Conservation (phyloP, 2,888 invertebrate species). For the Scaptomyza tumidula region DNA sequence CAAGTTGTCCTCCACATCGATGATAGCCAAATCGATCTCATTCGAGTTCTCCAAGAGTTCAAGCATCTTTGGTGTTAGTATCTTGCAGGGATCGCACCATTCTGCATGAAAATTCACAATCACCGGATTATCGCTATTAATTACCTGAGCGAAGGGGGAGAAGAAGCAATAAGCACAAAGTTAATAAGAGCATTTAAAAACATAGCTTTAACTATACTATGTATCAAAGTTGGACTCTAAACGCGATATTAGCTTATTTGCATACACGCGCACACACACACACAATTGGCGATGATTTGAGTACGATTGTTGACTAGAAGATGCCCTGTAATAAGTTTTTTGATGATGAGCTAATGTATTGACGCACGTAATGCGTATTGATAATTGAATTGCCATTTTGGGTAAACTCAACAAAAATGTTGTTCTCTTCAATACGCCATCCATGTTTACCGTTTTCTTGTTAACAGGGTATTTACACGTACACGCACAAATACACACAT, state of each 20-base stretch:
- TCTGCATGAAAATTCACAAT: slow-evolving; percentile 96
- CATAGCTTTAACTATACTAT: slow-evolving; percentile 6
- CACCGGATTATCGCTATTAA: slow-evolving; percentile 93
- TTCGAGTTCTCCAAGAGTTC: slow-evolving; percentile 90
- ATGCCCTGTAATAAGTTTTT: slow-evolving; percentile 27
- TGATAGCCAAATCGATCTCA: slow-evolving; percentile 91
- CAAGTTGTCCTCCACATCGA: slow-evolving; percentile 92
- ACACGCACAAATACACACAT: background rate
- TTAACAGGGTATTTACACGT: slow-evolving; percentile 39
- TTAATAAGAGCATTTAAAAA: slow-evolving; percentile 13
- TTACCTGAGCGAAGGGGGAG: slow-evolving; percentile 85
- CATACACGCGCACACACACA: slow-evolving; percentile 34
- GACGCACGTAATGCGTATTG: background rate
- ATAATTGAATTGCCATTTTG: background rate
- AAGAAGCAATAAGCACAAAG: slow-evolving; percentile 12
- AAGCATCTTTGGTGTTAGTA: slow-evolving; percentile 92
- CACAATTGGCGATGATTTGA: background rate
- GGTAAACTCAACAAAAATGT: background rate
- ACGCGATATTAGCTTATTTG: slow-evolving; percentile 45
- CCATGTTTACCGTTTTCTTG: background rate
- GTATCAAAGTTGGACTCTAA: background rate
- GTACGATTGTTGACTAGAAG: slow-evolving; percentile 2
- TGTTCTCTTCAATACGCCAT: background rate
- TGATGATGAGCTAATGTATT: too few species aligned
- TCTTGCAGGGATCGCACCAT: slow-evolving; percentile 96